Conservation (phyloP, 1,140 invertebrate genomes). For the Bradynema listronoti region DNA sequence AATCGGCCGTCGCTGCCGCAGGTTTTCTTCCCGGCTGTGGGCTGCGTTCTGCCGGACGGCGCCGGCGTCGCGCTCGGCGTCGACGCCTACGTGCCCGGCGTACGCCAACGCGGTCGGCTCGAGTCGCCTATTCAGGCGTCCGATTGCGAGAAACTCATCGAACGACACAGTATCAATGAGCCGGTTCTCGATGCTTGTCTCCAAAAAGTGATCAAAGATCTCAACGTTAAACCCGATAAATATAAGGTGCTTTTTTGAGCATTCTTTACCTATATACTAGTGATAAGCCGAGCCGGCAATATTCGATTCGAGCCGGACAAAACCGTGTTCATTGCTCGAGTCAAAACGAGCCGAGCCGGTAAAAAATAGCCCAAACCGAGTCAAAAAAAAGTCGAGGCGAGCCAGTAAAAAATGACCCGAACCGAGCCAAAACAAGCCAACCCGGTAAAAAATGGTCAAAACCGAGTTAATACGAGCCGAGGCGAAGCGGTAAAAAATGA, state of each 20-base stretch:
- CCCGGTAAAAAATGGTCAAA: too few species aligned
- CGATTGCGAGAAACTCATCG: slow-evolving; percentile 5
- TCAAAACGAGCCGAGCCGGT: too few species aligned
- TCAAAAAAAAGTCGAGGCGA: too few species aligned
- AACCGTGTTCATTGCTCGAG: too few species aligned
- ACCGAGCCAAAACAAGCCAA: too few species aligned
- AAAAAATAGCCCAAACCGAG: too few species aligned
- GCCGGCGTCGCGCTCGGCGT: slow-evolving; percentile 61
- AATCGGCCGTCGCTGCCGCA: slow-evolving; percentile 63
- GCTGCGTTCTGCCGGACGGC: slow-evolving; percentile 60
- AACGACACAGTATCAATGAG: slow-evolving; percentile 11
- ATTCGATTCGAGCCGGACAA: too few species aligned
- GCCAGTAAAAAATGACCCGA: too few species aligned
- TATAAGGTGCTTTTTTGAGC: slow-evolving; percentile 42
- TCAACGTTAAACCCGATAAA: slow-evolving; percentile 42
- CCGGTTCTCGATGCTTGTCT: slow-evolving; percentile 44
- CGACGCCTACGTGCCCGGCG: slow-evolving; percentile 62
- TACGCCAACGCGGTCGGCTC: slow-evolving; percentile 40
- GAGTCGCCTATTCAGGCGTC: slow-evolving; percentile 46
- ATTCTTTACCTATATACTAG: neutral
- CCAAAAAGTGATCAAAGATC: slow-evolving; percentile 41
- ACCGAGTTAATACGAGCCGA: too few species aligned
- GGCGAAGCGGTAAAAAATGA: too few species aligned
- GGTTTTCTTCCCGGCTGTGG: slow-evolving; percentile 64
- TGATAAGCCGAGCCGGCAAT: too few species aligned